A percentile compares a stretch with the other conserved stretches of the same genome.
Conservation (phyloP, 1,140 invertebrate species). For the Leucophenga varia region DNA sequence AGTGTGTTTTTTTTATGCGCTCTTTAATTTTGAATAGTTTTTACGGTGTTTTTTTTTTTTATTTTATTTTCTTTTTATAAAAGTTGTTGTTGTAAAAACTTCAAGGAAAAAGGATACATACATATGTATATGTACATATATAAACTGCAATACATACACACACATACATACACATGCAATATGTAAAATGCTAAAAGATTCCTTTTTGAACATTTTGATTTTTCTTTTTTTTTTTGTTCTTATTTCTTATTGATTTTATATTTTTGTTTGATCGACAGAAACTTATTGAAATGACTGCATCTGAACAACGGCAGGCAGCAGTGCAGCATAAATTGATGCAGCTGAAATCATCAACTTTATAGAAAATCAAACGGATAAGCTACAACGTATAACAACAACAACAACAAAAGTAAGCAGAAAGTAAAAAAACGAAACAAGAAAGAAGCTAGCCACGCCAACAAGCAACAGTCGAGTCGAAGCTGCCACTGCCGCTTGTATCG, state of each 20-base stretch:
- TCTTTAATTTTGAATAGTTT: too few species aligned
- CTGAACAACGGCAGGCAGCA: constrained; percentile 8
- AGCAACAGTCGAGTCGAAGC: too few species aligned
- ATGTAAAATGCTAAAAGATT: too few species aligned
- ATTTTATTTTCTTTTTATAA: too few species aligned
- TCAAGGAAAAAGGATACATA: constrained; percentile 52
- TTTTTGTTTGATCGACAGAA: constrained; percentile 3
- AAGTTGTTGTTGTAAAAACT: constrained; percentile 12
- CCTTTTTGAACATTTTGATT: too few species aligned
- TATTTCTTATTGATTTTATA: too few species aligned
- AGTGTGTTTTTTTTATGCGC: constrained; percentile 5
- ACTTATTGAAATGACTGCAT: too few species aligned
- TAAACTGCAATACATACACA: constrained; percentile 9
- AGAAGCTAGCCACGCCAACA: too few species aligned
- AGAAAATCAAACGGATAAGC: too few species aligned
- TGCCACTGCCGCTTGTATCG: too few species aligned
- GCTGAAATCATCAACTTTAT: background rate
- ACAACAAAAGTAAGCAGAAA: constrained; percentile 4
- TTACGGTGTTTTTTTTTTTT: too few species aligned
- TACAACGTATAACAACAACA: constrained; percentile 17
- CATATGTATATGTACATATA: constrained; percentile 30
- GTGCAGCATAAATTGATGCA: constrained; percentile 10
- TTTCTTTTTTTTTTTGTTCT: too few species aligned
- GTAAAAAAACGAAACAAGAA: background rate
- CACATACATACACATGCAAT: background rate